Evolutionary conservation across 1,140 invertebrate genomes (phyloP), one percentile per base, ranked within the genome.

Genomic region (Melipona quadrifasciata): DNA sequence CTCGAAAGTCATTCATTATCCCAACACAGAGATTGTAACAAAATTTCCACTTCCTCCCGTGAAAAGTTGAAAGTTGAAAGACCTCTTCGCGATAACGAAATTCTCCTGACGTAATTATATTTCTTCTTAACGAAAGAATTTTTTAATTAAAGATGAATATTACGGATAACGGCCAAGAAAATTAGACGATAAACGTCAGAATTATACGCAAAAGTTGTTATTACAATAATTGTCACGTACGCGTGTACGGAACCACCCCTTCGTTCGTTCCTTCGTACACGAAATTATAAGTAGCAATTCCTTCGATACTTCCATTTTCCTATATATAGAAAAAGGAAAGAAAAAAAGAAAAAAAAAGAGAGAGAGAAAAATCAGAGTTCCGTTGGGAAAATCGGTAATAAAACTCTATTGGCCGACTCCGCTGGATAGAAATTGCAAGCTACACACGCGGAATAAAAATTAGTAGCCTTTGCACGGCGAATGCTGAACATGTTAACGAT

Each of bases 401-500:
- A 64, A 81, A 74, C 11, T 24, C 11, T 71, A 12, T 0, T n/a
- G 3, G 51, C 58, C 34, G 47, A 61, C n/a, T 47, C 16, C 14
- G 55, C n/a, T 21, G 5, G 58, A 82, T 82, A 65, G 51, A 16
- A 27, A 34, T 12, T 16, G 55, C 70, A n/a, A 27, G 58, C 27
- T 11, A 31, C 39, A 21, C 5, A 31, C 39, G 21, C 47, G 27
- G 39, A 55, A 53, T 21, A n/a, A 55, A 75, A 34, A 2, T 24
- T 24, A 47, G 21, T n/a, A 61, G n/a, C 14, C 31, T 27, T 19
- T 21, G 51, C 12, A 34, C 5, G 1, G 31, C 31, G 71, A n/a
- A 65, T 47, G 1, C 58, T 31, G 17, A 47, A 65, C 31, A 81
- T 17, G 58, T 75, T 82, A 82, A 82, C 58, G 75, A 65, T 71